These are phyloP conservation scores for Solen grandis DNA, from an alignment of 1,140 invertebrate genomes.

Conservation along the genomic window DNA sequence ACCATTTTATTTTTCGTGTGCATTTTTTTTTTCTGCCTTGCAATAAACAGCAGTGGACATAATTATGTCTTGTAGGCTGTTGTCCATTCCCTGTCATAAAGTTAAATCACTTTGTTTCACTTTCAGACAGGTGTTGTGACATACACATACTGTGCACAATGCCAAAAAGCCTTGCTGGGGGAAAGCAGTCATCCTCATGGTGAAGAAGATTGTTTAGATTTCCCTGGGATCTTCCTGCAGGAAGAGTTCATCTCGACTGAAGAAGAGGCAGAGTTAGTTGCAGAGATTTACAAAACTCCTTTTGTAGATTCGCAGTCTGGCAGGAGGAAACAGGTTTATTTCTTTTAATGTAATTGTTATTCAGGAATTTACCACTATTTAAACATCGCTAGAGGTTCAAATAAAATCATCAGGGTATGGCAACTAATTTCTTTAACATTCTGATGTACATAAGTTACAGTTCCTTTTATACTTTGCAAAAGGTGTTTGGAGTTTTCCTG, in stretches of 20 bases:
- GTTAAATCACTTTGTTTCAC: no score
- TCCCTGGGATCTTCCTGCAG: conserved; percentile 79
- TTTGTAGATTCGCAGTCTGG: conserved; percentile 98
- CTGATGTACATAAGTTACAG: neutral
- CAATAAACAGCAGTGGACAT: no score
- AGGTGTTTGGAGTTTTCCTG: no score
- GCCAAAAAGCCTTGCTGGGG: conserved; percentile 45
- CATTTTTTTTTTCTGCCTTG: no score
- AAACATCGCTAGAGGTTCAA: neutral
- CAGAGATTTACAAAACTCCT: conserved; percentile 88
- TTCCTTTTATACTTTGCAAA: no score
- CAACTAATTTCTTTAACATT: no score
- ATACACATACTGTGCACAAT: conserved; percentile 55
- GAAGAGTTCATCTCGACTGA: conserved; percentile 87
- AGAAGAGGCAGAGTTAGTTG: conserved; percentile 87
- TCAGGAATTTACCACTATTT: no score
- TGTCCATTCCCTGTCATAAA: no score
- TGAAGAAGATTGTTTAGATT: conserved; percentile 54
- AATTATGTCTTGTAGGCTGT: no score
- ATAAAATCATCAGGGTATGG: neutral
- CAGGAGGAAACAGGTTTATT: conserved; percentile 91
- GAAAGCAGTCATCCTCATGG: conserved; percentile 35
- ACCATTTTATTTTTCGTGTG: no score
- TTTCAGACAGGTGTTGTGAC: no score
- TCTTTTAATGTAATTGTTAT: no score